These are phyloP conservation scores for Butorides virescens DNA, from an alignment of 2,113 vertebrate genomes.

Conservation along the genomic window DNA sequence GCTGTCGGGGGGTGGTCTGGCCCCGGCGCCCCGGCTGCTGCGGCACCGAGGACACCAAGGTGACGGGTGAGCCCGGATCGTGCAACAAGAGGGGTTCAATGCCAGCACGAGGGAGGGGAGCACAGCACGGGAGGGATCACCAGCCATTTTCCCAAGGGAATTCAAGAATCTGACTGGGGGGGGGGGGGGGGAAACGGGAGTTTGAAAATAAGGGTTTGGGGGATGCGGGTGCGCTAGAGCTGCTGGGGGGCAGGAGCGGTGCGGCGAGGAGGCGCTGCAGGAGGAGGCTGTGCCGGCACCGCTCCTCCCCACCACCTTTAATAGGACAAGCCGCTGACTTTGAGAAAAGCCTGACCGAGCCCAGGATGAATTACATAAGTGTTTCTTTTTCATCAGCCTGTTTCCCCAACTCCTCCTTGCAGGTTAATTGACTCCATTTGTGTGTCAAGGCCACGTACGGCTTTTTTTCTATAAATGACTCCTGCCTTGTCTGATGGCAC, in stretches of 20 bases:
- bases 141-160: not conserved
- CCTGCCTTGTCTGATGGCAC: not conserved
- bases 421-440: constrained; percentile 49
- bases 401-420: not conserved
- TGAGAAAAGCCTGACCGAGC: not conserved
- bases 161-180: accelerated
- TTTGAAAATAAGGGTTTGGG: not conserved
- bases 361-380: not conserved
- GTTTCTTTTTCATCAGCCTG: not conserved
- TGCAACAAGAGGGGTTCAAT: not conserved
- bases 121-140: accelerated
- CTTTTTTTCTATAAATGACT: constrained; percentile 28
- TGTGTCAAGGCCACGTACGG: constrained; percentile 7
- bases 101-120: accelerated
- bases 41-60: accelerated
- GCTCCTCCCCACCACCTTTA: not conserved
- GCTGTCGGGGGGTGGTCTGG: accelerated
- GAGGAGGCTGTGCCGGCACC: not conserved
- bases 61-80: accelerated
- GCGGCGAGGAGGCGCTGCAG: not conserved
- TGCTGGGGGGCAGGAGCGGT: accelerated
- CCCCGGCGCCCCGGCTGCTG: accelerated
- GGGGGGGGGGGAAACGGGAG: accelerated
- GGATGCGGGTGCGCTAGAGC: not conserved
- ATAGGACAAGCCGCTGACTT: not conserved